Percentiles rank a stretch among this genome's conserved stretches.
Conservation (phyloP, 2,888 invertebrate species). For the Rhabditoides inermis region DNA sequence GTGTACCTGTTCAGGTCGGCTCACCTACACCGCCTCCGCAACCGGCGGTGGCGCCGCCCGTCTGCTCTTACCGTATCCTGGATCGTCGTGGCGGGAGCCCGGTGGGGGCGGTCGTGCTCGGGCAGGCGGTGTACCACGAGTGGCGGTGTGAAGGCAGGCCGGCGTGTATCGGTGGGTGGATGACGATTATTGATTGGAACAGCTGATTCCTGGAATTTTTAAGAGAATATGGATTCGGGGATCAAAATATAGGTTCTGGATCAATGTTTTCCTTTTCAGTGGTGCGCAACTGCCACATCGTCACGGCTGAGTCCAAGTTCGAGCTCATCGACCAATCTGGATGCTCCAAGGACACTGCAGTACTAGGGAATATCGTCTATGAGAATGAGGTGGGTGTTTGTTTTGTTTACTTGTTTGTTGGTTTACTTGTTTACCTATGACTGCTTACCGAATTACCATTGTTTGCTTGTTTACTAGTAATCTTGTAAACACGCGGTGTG, state of each 20-base stretch:
- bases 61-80: slow-evolving; percentile 19
- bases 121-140: slow-evolving; percentile 31
- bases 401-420: neutral
- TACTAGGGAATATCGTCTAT: slow-evolving; percentile 36
- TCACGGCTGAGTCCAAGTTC: slow-evolving; percentile 28
- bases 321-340: slow-evolving; percentile 30
- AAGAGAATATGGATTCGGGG: neutral
- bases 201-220: neutral
- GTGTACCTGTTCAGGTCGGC: no score
- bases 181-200: slow-evolving; percentile 14
- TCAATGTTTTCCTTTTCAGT: slow-evolving; percentile 11
- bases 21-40: neutral
- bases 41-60: no score
- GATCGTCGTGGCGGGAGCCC: slow-evolving; percentile 11
- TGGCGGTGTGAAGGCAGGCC: slow-evolving; percentile 29
- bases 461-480: no score
- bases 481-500: no score
- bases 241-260: neutral
- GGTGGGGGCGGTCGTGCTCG: slow-evolving; percentile 17
- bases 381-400: slow-evolving; percentile 16
- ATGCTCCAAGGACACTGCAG: slow-evolving; percentile 26
- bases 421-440: no score
- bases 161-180: slow-evolving; percentile 16
- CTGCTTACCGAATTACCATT: no score
- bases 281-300: slow-evolving; percentile 24